These are phyloP conservation scores for Julus scanicus DNA, from an alignment of 2,888 invertebrate species.

Conservation along the genomic window DNA sequence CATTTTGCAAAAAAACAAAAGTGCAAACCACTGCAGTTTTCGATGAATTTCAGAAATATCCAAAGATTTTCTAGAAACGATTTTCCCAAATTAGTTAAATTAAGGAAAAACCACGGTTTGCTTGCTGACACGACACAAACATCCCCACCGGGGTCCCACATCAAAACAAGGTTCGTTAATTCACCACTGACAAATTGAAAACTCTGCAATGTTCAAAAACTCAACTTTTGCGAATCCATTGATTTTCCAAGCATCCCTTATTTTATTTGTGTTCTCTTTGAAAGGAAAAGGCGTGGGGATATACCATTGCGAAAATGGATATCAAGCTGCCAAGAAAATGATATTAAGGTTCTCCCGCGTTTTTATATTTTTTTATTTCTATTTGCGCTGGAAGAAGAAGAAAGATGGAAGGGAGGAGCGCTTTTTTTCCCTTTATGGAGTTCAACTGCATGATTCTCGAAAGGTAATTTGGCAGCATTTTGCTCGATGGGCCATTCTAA, in stretches of 20 bases:
- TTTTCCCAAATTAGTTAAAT: conserved; percentile 1
- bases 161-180: not conserved
- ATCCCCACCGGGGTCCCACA: not conserved
- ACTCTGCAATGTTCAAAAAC: not conserved
- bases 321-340: conserved; percentile 26
- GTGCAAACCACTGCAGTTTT: too few species aligned
- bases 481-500: conserved; percentile 18
- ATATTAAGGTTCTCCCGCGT: conserved; percentile 16
- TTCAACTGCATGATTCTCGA: conserved; percentile 33
- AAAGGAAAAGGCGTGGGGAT: not conserved
- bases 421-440: conserved; percentile 26
- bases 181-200: not conserved
- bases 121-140: not conserved
- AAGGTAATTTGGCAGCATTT: conserved; percentile 33
- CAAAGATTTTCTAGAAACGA: not conserved
- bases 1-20: too few species aligned
- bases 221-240: not conserved
- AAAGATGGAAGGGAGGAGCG: conserved; percentile 33
- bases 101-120: not conserved
- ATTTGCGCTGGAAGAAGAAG: conserved; percentile 25
- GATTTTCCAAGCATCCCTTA: not conserved
- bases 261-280: not conserved
- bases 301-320: not conserved
- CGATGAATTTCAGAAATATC: too few species aligned
- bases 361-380: conserved; percentile 2